phyloP scores from a whole-genome alignment of 2,888 invertebrate genomes.

The Mythimna pallens region DNA sequence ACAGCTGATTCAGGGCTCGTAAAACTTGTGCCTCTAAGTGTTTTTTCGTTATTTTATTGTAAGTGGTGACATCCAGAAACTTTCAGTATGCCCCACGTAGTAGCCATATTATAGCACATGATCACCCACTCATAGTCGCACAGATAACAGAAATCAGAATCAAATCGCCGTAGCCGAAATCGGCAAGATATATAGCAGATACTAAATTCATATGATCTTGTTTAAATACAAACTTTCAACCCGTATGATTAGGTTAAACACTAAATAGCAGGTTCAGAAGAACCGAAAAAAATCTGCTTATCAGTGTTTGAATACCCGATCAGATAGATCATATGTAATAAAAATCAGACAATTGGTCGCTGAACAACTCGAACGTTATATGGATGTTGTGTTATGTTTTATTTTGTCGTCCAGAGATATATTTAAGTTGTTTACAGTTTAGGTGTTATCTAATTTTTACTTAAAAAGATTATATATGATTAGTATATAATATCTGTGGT shows the following conservation, averaged over 20 bases:
- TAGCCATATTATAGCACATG: too few species aligned
- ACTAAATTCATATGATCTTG: background rate
- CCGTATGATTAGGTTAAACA: too few species aligned
- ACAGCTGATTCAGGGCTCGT: too few species aligned
- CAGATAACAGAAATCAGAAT: too few species aligned
- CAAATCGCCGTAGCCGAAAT: too few species aligned
- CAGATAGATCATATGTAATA: background rate
- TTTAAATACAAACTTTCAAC: too few species aligned
- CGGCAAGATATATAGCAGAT: background rate
- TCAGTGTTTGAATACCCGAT: background rate
- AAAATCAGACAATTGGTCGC: background rate
- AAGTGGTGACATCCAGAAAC: too few species aligned
- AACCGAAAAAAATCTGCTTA: background rate
- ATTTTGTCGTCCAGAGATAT: slow-evolving; percentile 16
- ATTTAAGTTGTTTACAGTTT: slow-evolving; percentile 25
- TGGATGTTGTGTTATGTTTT: background rate
- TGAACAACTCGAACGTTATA: background rate
- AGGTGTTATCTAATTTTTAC: slow-evolving; percentile 50
- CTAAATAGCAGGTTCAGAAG: background rate
- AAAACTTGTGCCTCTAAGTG: too few species aligned
- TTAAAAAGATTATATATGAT: slow-evolving; percentile 16
- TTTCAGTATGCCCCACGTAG: too few species aligned
- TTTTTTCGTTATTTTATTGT: too few species aligned
- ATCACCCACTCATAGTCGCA: too few species aligned
- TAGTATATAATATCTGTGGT: background rate